Evolutionary conservation across 2,113 vertebrate genomes (phyloP), one percentile per base, ranked within the genome.

Genomic region (Gobio gobio): DNA sequence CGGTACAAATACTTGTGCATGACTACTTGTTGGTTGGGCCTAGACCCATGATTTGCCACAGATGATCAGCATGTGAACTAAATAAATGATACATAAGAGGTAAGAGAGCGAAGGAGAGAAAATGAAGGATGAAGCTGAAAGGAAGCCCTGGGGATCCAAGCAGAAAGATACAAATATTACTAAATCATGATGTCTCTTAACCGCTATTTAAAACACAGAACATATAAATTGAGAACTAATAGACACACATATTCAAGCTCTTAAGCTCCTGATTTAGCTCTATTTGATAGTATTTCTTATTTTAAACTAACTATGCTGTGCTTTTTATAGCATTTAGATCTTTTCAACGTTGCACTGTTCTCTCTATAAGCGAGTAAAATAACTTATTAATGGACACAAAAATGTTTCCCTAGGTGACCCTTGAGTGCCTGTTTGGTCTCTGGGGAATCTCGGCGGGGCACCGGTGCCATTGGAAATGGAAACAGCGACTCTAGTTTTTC

Each of bases 121-220:
- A 33, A 36, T n/a, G 47, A 73, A 13, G 3, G 20, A 22, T 13
- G 36, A n/a, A 58, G 33, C 76, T 59, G 18, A 58, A 40, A 59
- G 12, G 12, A 43, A 59, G 20, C 36, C 36, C 6, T 24, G 54
- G 33, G 76, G 22, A 16, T 24, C 33, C 12, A 43, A 43, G 36
- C 76, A 43, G 33, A 78, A 40, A 40, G 12, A 61, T 78, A 43
- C 16, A n/a, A 61, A 40, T 77, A 58, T 58, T 33, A 77, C 40
- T 77, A 36, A 77, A n/a, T 36, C 76, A 59, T 78, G 56, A 59
- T 78, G 76, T 54, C 20, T 78, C 33, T 59, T 59, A 78, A 78
- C 33, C 4, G 12, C 56, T 61, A 24, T 59, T 78, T 78, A 78
- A 78, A 58, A 78, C 22, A 8, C 76, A 43, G 33, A 12, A 3